Evolutionary conservation across 2,113 vertebrate genomes (phyloP), one percentile per base, ranked within the genome.

Genomic region (Mixornis gularis): DNA sequence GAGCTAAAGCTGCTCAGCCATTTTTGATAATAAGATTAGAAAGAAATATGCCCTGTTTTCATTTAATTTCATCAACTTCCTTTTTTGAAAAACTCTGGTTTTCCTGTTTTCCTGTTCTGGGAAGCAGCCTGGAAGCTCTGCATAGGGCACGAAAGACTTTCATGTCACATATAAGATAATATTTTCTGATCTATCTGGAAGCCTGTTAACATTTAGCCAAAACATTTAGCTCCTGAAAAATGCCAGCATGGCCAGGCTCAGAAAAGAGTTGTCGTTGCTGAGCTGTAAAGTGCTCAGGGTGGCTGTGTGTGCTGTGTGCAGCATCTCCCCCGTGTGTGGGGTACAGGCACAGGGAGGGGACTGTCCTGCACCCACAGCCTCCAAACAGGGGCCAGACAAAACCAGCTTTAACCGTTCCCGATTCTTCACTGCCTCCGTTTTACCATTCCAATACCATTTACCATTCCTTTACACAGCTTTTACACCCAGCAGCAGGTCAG

Each of bases 351-450:
- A 9, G 15, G 10, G 40, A 71, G 9, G 4, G 8, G 6, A 4
- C 22, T 8, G 17, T 6, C 17, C 70, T 20, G 43, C 0, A 8
- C 64, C 32, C 21, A 8, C 40, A 8, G 79, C 41, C 63, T 12
- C 17, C 5, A 27, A 6, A 17, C 1, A 1, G 6, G 18, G 26
- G 13, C 17, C 1, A 1, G 1, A 3, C 51, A 58, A 63, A 9
- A 6, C 20, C 43, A 22, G 11, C 4, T 17, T 7, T 0, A 11
- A 1, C 30, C 1, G 0, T 4, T 3, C n/a, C 78, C 12, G 0
- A 0, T 6, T 34, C 12, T 2, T 6, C 18, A 12, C 17, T 16
- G 62, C 70, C 49, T 4, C 38, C 46, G 5, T 27, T 38, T 24
- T 10, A n/a, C 66, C 18, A 3, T 9, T 44, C 18, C 36, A 56